These are phyloP conservation scores for Mycteria americana DNA, from an alignment of 2,797 vertebrate genomes.

Conservation along the genomic window DNA sequence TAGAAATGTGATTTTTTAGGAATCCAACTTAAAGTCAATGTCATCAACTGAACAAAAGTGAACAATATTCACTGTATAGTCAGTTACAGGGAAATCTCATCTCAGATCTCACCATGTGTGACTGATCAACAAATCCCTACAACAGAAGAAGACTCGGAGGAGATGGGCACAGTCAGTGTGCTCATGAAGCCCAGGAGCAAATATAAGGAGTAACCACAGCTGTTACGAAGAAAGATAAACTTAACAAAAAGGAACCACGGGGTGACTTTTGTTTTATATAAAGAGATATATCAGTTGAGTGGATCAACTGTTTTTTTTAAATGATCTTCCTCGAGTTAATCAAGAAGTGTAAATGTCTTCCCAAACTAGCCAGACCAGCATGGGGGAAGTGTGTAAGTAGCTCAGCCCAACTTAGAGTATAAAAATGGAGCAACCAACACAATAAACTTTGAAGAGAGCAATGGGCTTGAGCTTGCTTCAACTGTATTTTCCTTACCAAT, in stretches of 20 bases:
- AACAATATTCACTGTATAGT: neutral
- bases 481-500: neutral
- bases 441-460: neutral
- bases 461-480: neutral
- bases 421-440: neutral
- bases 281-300: neutral
- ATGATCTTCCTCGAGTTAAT: neutral
- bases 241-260: rapidly evolving
- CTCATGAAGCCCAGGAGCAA: neutral
- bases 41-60: neutral
- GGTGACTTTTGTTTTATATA: neutral
- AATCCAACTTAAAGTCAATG: neutral
- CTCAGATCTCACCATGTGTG: neutral
- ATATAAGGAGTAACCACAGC: neutral
- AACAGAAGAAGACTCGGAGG: neutral
- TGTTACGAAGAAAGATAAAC: neutral
- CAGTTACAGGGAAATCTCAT: neutral
- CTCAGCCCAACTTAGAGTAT: neutral
- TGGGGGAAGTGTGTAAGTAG: neutral
- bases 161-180: neutral
- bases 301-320: neutral
- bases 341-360: neutral
- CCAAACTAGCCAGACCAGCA: neutral
- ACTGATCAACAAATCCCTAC: neutral
- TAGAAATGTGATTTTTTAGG: neutral